Evolutionary conservation across 2,888 invertebrate genomes (phyloP), one percentile per base, ranked within the genome.

Genomic region (Heliconius erato): DNA sequence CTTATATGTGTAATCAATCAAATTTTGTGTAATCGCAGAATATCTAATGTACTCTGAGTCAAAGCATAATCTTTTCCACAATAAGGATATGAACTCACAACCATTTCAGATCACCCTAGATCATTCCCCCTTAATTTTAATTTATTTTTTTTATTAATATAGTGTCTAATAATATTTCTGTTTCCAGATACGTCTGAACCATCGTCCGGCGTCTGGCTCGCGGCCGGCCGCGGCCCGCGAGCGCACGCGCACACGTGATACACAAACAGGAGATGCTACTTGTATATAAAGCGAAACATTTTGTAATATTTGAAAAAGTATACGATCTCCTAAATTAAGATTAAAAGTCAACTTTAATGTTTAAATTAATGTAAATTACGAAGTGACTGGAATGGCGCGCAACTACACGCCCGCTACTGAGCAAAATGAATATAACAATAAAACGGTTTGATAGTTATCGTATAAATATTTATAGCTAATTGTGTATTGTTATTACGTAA

Each of bases 381-480:
- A 93, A 93, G 93, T 94, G 94, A 94, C 90, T 86, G 95, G 94
- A 94, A 94, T 91, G 92, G 59, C 59, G 59, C 94, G 91, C 90
- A 86, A 86, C 88, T 89, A 88, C 90, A 88, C 89, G 88, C 93
- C 94, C 94, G 94, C 93, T 91, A 92, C 89, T 90, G 92, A 92
- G 92, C 90, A 91, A 91, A 91, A 93, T 90, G 91, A 92, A 91
- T 92, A 92, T 93, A 94, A 94, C 94, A 94, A 95, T 94, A 94
- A 94, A 90, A 92, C 90, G 92, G 94, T 95, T 96, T 95, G 92
- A 95, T 95, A 95, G 95, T 95, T 94, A 95, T 94, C 95, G 91
- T 96, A 96, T 95, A 95, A 94, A 95, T 96, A 96, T 96, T 96
- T 96, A 96, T 96, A 96, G 96, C 95, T 95, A 96, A 96, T 95